Percentiles rank a stretch among this genome's conserved stretches.
These are phyloP conservation scores for Epinotia ramella DNA, from an alignment of 2,888 invertebrate genomes.

Conservation along the genomic window DNA sequence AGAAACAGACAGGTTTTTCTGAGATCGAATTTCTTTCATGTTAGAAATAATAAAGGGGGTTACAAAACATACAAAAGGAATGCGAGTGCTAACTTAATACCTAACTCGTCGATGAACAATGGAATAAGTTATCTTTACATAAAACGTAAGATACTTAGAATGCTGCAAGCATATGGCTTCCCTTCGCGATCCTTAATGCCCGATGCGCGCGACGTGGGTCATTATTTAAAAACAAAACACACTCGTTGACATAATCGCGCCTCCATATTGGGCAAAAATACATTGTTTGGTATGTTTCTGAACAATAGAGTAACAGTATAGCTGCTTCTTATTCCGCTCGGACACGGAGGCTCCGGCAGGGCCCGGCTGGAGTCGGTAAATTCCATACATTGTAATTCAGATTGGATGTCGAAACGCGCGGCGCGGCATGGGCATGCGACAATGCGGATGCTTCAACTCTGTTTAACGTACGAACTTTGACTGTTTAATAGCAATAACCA, in stretches of 20 bases:
- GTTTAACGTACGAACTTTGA: slow-evolving; percentile 58
- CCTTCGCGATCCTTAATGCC: slow-evolving; percentile 66
- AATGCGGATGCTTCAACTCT: slow-evolving; percentile 68
- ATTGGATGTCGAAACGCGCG: slow-evolving; percentile 79
- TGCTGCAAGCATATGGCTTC: slow-evolving; percentile 61
- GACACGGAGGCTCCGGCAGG: slow-evolving; percentile 69
- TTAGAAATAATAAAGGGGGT: slow-evolving; percentile 1
- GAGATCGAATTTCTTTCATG: slow-evolving; percentile 9
- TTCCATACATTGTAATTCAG: slow-evolving; percentile 82
- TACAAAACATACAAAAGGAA: slow-evolving; percentile 14
- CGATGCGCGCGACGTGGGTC: slow-evolving; percentile 65
- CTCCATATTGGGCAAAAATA: slow-evolving; percentile 81
- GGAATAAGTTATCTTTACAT: slow-evolving; percentile 41
- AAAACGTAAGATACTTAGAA: slow-evolving; percentile 58
- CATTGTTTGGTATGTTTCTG: slow-evolving; percentile 78
- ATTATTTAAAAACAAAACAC: slow-evolving; percentile 81
- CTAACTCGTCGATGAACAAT: slow-evolving; percentile 31
- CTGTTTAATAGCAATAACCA: slow-evolving; percentile 18
- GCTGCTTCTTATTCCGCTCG: slow-evolving; percentile 83
- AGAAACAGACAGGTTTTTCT: not conserved
- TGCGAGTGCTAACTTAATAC: slow-evolving; percentile 20
- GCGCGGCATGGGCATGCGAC: slow-evolving; percentile 81
- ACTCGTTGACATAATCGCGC: slow-evolving; percentile 81
- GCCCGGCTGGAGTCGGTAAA: slow-evolving; percentile 72
- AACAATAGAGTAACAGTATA: slow-evolving; percentile 83